phyloP scores from a whole-genome alignment of 2,113 vertebrate species.

The Albula goreensis region DNA sequence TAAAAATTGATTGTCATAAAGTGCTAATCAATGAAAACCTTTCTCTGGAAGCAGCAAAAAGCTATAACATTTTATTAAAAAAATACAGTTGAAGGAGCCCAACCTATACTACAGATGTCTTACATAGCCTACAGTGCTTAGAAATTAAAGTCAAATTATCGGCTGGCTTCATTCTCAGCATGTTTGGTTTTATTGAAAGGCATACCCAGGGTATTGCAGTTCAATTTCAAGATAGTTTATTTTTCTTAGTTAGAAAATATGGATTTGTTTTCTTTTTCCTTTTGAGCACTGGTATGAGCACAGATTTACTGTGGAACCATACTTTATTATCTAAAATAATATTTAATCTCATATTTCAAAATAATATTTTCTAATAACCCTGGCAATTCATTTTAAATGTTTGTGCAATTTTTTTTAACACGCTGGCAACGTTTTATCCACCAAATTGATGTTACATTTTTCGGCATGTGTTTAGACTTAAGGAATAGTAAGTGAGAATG shows the following conservation, averaged over 20 bases:
- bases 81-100: constrained; percentile 38
- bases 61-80: constrained; percentile 73
- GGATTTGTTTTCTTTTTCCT: constrained; percentile 16
- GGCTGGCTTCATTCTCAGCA: constrained; percentile 23
- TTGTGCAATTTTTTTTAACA: not conserved
- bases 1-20: constrained; percentile 85
- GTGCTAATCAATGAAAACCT: constrained; percentile 88
- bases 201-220: constrained; percentile 21
- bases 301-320: not conserved
- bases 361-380: not conserved
- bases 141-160: constrained; percentile 30
- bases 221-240: constrained; percentile 23
- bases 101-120: constrained; percentile 46
- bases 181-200: constrained; percentile 27
- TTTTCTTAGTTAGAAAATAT: constrained; percentile 21
- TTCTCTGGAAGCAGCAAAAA: constrained; percentile 79
- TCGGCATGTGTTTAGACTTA: constrained; percentile 58
- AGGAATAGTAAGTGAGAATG: constrained; percentile 62
- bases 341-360: not conserved
- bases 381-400: constrained; percentile 3
- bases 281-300: not conserved
- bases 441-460: constrained; percentile 27
- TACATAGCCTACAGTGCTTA: constrained; percentile 33
- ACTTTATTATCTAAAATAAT: constrained; percentile 6
- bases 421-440: constrained; percentile 2